A percentile compares a stretch with the other conserved stretches of the same genome.
These are phyloP conservation scores for Sus cebifrons DNA, from an alignment of 2,797 vertebrate genomes.

Conservation along the genomic window DNA sequence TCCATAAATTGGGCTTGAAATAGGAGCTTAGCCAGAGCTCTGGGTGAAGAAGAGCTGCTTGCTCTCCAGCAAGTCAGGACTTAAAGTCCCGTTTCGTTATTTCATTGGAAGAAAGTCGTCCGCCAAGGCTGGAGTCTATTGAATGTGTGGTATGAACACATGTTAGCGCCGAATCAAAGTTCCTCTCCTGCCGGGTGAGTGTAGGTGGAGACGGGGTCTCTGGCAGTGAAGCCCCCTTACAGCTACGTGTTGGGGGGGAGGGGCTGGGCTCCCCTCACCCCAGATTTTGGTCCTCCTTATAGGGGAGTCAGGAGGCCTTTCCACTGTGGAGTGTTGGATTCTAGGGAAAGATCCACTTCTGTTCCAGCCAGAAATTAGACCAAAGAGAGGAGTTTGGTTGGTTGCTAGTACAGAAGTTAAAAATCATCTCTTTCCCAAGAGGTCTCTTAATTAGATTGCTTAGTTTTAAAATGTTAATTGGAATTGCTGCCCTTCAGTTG, in stretches of 20 bases:
- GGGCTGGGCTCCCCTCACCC: too few relatives aligned
- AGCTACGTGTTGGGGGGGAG: background rate
- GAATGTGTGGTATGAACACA: background rate
- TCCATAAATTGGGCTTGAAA: conserved; percentile 24
- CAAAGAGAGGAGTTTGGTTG: conserved; percentile 52
- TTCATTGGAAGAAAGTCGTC: background rate
- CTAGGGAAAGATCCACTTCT: background rate
- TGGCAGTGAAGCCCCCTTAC: background rate
- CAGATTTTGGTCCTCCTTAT: background rate
- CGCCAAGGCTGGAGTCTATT: background rate
- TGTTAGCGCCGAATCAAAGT: background rate
- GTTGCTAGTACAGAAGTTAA: conserved; percentile 54
- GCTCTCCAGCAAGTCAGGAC: background rate
- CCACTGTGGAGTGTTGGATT: background rate
- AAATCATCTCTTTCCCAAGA: conserved; percentile 52
- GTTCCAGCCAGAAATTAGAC: conserved; percentile 32
- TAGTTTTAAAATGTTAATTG: conserved; percentile 79
- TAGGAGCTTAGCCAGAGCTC: background rate
- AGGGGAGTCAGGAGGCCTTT: background rate
- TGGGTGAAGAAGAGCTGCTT: background rate
- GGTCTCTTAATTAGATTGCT: conserved; percentile 74
- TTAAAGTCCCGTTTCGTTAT: background rate
- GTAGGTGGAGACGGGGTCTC: background rate
- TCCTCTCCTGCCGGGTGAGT: background rate
- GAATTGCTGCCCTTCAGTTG: conserved; percentile 66